Percentiles rank a stretch among this genome's conserved stretches.
These are phyloP conservation scores for Aelia acuminata DNA, from an alignment of 2,888 invertebrate species.

Conservation along the genomic window DNA sequence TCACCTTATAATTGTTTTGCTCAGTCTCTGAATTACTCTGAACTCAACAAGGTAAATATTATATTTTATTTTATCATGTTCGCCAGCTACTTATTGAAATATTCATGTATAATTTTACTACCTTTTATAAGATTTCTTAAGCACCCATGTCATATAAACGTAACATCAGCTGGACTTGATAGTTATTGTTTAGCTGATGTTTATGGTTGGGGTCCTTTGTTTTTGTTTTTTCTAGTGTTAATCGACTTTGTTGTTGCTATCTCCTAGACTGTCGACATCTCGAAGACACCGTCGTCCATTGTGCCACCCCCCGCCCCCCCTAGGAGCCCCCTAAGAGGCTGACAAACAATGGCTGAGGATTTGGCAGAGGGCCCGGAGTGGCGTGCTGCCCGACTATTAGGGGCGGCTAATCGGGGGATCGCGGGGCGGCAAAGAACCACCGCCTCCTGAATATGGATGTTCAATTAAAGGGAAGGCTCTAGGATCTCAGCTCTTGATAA, in stretches of 20 bases:
- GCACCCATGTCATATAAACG: no score
- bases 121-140: no score
- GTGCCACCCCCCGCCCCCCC: no score
- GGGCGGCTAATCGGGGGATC: slow-evolving; percentile 42
- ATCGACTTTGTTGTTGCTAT: not conserved
- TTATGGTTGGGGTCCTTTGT: no score
- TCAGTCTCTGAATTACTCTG: no score
- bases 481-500: not conserved
- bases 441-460: slow-evolving; percentile 43
- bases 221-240: not conserved
- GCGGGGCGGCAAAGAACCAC: slow-evolving; percentile 38
- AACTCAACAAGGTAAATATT: no score
- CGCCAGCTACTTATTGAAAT: no score
- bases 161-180: no score
- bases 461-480: not conserved
- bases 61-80: no score
- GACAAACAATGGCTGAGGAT: slow-evolving; percentile 21
- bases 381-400: slow-evolving; percentile 12
- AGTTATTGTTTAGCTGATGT: no score
- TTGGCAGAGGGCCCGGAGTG: slow-evolving; percentile 30
- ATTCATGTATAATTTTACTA: no score
- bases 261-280: not conserved
- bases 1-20: no score
- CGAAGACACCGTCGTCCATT: not conserved
- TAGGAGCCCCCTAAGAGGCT: not conserved